Percentiles rank a stretch among this genome's conserved stretches.
Conservation (phyloP, 1,140 invertebrate genomes). For the Drosophila pectinifera region DNA sequence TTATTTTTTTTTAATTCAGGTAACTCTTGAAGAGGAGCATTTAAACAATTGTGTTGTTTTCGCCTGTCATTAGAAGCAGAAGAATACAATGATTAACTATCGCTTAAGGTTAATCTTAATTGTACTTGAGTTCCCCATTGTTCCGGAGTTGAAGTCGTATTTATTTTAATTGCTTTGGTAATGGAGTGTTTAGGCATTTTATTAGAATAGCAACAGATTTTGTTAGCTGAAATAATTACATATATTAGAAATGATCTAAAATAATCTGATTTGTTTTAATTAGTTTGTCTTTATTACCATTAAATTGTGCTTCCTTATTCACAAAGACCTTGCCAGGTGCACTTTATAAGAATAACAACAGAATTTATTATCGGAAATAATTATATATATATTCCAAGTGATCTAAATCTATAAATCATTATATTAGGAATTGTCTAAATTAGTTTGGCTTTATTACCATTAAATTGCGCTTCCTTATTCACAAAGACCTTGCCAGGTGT, state of each 20-base stretch:
- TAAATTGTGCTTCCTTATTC: not conserved
- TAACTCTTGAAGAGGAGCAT: constrained; percentile 12
- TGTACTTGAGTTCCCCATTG: constrained; percentile 8
- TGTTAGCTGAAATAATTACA: not conserved
- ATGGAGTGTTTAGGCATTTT: no score
- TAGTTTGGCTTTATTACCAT: not conserved
- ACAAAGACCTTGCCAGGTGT: constrained; percentile 42
- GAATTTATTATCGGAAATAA: no score
- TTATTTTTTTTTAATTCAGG: constrained; percentile 6
- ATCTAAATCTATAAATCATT: not conserved
- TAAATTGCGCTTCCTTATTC: not conserved
- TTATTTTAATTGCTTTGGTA: not conserved
- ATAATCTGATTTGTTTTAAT: not conserved
- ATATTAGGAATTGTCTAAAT: not conserved
- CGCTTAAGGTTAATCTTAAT: constrained; percentile 3
- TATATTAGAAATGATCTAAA: not conserved
- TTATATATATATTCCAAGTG: no score
- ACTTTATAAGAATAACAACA: no score
- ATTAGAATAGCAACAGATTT: not conserved
- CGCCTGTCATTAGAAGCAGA: constrained; percentile 34
- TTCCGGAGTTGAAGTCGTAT: not conserved
- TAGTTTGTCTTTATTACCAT: not conserved
- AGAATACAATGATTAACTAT: constrained; percentile 21
- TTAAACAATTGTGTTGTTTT: constrained; percentile 37
- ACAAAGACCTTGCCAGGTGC: constrained; percentile 39